Evolutionary conservation across 2,888 invertebrate genomes (phyloP).

Genomic region (Trichogramma evanescens): DNA sequence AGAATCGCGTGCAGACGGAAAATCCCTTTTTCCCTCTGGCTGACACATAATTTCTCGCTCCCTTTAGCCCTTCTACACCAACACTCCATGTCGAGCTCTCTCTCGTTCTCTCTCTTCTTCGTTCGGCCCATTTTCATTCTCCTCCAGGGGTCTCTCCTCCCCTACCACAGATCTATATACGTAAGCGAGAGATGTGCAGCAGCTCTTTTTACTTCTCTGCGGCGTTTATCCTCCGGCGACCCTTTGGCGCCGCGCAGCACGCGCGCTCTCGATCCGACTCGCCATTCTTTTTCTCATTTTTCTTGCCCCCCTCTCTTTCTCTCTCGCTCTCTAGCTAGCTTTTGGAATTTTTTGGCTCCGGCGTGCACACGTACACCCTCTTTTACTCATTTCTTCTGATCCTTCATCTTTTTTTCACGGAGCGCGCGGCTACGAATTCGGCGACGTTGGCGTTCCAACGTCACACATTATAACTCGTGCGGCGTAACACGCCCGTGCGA

Average conservation of each 20-base stretch:
- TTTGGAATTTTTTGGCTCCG: too few species aligned
- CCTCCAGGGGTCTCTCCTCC: neutral
- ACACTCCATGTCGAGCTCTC: neutral
- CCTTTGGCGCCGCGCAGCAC: conserved; percentile 8
- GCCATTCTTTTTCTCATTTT: conserved; percentile 8
- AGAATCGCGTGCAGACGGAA: too few species aligned
- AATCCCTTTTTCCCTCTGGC: too few species aligned
- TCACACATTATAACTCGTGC: too few species aligned
- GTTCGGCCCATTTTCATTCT: conserved; percentile 11
- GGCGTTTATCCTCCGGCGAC: conserved; percentile 9
- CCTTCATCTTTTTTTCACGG: conserved; percentile 10
- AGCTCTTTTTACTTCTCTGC: conserved; percentile 3
- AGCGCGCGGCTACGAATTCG: conserved; percentile 12
- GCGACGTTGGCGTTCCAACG: neutral
- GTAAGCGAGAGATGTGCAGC: too few species aligned
- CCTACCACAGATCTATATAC: too few species aligned
- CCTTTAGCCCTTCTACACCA: too few species aligned
- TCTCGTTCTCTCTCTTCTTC: neutral
- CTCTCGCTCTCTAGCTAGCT: neutral
- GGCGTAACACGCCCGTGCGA: too few species aligned
- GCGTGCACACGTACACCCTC: too few species aligned
- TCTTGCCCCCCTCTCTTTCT: conserved; percentile 6
- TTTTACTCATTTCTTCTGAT: neutral
- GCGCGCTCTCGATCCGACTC: conserved; percentile 9
- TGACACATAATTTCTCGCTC: conserved; percentile 7